phyloP scores from a whole-genome alignment of 1,140 invertebrate species.

The Colletes gigas region DNA sequence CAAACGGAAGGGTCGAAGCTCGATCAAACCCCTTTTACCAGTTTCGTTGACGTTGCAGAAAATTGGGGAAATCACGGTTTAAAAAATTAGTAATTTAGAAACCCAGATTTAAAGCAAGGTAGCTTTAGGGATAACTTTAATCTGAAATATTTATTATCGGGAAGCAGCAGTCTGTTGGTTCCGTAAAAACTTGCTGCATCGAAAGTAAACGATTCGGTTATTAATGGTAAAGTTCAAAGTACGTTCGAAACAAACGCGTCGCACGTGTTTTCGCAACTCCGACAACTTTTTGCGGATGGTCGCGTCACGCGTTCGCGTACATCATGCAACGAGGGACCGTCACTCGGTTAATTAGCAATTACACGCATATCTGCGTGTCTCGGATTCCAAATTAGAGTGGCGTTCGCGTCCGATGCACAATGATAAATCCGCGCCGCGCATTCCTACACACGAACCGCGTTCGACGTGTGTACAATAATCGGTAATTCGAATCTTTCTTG shows the following conservation, averaged over 20 bases:
- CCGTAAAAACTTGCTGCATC: too few relatives aligned
- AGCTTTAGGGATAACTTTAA: too few relatives aligned
- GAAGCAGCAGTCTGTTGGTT: too few relatives aligned
- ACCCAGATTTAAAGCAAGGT: too few relatives aligned
- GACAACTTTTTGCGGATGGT: slow-evolving; percentile 20
- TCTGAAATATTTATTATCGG: too few relatives aligned
- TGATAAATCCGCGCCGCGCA: slow-evolving; percentile 23
- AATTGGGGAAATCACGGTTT: too few relatives aligned
- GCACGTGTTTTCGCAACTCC: slow-evolving; percentile 4
- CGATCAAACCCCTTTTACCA: too few relatives aligned
- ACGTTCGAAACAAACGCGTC: neutral
- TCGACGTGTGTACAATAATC: neutral
- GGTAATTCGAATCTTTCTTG: neutral
- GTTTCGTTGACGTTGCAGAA: too few relatives aligned
- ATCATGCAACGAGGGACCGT: slow-evolving; percentile 21
- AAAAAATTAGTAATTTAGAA: too few relatives aligned
- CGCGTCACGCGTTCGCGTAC: slow-evolving; percentile 15
- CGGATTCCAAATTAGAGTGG: slow-evolving; percentile 44
- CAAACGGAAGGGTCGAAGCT: too few relatives aligned
- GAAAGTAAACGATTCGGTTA: too few relatives aligned
- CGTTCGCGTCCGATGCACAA: slow-evolving; percentile 21
- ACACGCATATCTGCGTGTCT: slow-evolving; percentile 47
- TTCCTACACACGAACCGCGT: neutral
- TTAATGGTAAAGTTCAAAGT: neutral
- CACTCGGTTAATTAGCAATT: slow-evolving; percentile 52